phyloP scores from a whole-genome alignment of 2,113 vertebrate species.

The Cyrtonyx montezumae region DNA sequence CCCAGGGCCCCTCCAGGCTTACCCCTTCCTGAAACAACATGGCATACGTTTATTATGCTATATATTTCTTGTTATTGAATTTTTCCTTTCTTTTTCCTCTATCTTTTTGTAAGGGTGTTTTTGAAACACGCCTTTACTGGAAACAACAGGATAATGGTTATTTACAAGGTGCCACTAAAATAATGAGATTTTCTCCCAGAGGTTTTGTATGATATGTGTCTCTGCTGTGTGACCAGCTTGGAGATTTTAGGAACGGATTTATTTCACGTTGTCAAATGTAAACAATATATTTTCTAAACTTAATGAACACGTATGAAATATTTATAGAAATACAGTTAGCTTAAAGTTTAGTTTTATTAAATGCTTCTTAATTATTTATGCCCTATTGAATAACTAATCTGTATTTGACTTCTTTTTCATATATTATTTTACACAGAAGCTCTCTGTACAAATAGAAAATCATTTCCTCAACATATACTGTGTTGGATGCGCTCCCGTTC shows the following conservation, averaged over 20 bases:
- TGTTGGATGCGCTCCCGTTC: neutral
- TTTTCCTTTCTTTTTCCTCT: neutral
- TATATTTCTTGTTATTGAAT: neutral
- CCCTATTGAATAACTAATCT: neutral
- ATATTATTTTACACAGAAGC: neutral
- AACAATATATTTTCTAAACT: neutral
- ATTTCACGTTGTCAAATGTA: neutral
- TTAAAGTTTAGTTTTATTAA: neutral
- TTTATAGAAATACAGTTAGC: neutral
- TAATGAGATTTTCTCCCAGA: neutral
- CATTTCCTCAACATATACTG: neutral
- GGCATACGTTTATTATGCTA: neutral
- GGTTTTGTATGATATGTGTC: neutral
- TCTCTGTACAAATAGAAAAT: neutral
- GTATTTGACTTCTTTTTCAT: neutral
- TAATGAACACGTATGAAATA: neutral
- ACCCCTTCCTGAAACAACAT: conserved; percentile 16
- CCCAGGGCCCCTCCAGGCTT: neutral
- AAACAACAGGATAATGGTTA: neutral
- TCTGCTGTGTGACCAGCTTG: neutral
- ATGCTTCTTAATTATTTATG: neutral
- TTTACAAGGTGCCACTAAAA: neutral
- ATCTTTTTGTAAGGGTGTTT: neutral
- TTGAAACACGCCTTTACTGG: neutral
- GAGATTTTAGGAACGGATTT: neutral